Evolutionary conservation across 2,797 vertebrate genomes (phyloP).

Genomic region (Acanthornis magna): DNA sequence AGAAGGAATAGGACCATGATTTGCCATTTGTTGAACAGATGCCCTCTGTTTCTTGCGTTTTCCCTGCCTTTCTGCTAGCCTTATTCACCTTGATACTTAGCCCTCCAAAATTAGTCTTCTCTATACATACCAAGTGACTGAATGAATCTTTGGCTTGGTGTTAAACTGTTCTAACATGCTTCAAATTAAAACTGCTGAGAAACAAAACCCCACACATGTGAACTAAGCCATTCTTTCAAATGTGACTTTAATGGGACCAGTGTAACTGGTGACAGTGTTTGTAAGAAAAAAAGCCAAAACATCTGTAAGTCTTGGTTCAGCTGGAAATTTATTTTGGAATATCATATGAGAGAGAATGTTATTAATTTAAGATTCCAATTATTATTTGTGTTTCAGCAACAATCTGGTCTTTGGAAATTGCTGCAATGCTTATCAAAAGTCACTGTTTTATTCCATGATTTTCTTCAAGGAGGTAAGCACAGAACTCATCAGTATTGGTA

Average conservation of each 20-base stretch:
- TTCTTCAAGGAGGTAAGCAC: not conserved
- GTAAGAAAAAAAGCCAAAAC: not conserved
- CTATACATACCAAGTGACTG: not conserved
- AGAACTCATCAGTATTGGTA: accelerated
- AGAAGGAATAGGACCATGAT: not conserved
- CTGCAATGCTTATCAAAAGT: not conserved
- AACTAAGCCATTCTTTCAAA: not conserved
- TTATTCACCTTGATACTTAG: not conserved
- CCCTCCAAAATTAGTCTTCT: not conserved
- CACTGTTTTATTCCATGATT: not conserved
- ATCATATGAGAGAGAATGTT: not conserved
- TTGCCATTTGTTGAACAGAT: not conserved
- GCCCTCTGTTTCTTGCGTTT: not conserved
- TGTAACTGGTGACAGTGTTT: not conserved
- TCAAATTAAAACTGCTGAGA: not conserved
- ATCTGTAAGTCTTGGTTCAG: not conserved
- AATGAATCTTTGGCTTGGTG: not conserved
- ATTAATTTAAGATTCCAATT: not conserved
- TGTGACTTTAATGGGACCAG: not conserved
- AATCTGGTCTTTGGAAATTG: not conserved
- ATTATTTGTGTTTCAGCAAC: not conserved
- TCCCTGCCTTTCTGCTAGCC: not conserved
- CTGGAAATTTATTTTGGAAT: not conserved
- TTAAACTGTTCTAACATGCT: not conserved
- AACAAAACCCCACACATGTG: not conserved